Base-by-base conservation (phyloP, 1,140 invertebrate genomes). In the Drosophila pandora region DNA sequence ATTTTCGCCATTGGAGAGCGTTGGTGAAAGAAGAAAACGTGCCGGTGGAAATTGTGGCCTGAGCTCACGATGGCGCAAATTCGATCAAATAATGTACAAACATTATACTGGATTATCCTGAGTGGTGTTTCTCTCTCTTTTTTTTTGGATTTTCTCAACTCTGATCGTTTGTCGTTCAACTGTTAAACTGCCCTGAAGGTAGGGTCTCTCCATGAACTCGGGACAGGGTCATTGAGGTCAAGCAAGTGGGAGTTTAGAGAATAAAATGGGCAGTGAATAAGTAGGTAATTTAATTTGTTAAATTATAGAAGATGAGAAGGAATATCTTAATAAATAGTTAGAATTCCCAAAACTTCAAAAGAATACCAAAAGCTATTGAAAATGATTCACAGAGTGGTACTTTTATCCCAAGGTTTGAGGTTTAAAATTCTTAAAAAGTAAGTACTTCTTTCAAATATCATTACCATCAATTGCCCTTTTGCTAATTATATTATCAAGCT, bases 21-120 rank as follows among this genome's bases (percentile, higher is more conserved):
- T 12, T 21, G 41, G 43, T 68, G 49, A 17, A 59, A 55, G 63
- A 76, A 49, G 76, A 76, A 81, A 77, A 87, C 82, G 83, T 87
- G 75, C 73, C 56, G 54, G 52, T 17, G 74, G 69, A 89, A 84
- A 74, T 78, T 76, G 63, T 64, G 61, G 37, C 43, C 30, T 23
- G 57, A 12, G 60, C 74, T 85, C 80, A 87, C 83, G 83, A 87
- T 67, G 75, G 65, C 59, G 79, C 73, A 69, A 82, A 82, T 82
- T 82, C 77, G 75, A 78, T 87, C 78, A 81, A 81, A 80, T 85
- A 84, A 84, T 84, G 81, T 67, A 54, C 68, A 80, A 87, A 81
- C 82, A 85, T 85, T 87, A 85, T 81, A 55, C 63, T 74, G 53
- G 57, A 63, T 65, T 71, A 55, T 77, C 58, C 56, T 39, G 17